phyloP scores from a whole-genome alignment of 2,113 vertebrate species.

The Phasianus colchicus region DNA sequence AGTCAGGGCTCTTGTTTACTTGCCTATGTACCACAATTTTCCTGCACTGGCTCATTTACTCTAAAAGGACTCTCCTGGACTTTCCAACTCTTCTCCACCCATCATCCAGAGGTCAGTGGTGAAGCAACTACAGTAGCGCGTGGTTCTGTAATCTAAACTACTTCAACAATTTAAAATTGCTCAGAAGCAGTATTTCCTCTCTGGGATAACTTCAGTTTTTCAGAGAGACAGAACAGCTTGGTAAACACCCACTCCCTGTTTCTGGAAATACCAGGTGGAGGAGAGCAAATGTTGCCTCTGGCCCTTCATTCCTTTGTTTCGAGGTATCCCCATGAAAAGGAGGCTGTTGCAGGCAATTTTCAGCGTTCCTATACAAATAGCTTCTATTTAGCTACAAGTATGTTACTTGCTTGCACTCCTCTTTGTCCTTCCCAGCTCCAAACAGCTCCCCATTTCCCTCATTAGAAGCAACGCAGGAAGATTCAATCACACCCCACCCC shows the following conservation, averaged over 20 bases:
- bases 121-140: neutral
- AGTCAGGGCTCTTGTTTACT: neutral
- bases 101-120: fast-evolving
- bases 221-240: fast-evolving
- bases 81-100: neutral
- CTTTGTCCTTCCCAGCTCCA: neutral
- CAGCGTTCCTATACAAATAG: neutral
- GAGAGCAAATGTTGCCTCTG: neutral
- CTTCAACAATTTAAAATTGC: neutral
- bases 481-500: neutral
- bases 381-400: neutral
- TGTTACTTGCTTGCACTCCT: neutral
- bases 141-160: neutral
- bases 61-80: neutral
- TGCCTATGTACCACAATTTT: neutral
- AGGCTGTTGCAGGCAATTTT: neutral
- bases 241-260: neutral
- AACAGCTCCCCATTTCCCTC: neutral
- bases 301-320: neutral
- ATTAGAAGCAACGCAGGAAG: neutral
- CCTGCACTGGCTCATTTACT: neutral
- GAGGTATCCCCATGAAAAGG: neutral
- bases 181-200: neutral
- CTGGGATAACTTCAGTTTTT: neutral
- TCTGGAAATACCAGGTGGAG: neutral